Evolutionary conservation across 1,140 invertebrate genomes (phyloP).

Genomic region (Scaptomyza montana): DNA sequence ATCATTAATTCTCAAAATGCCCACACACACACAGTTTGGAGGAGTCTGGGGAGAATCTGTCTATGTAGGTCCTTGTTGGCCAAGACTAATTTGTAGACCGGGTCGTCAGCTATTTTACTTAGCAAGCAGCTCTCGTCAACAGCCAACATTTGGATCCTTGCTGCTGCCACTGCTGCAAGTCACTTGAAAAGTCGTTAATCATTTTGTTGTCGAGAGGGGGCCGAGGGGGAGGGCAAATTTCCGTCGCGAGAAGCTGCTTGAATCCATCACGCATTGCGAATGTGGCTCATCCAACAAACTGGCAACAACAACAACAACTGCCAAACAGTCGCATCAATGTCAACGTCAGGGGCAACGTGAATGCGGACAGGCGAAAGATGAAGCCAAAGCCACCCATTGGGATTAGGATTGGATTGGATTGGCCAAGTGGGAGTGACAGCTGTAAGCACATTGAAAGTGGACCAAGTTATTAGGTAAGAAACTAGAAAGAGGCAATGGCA

Average conservation of each 20-base stretch:
- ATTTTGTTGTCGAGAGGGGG: conserved; percentile 46
- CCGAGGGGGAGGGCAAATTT: conserved; percentile 7
- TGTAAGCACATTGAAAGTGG: conserved; percentile 1
- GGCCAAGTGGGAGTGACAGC: conserved; percentile 21
- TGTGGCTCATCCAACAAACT: neutral
- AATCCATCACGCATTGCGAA: conserved; percentile 71
- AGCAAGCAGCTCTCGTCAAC: neutral
- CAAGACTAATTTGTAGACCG: conserved; percentile 67
- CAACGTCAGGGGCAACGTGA: conserved; percentile 61
- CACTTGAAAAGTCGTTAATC: conserved; percentile 83
- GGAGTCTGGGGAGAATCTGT: conserved; percentile 4
- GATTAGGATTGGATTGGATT: conserved; percentile 10
- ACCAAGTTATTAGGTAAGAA: conserved; percentile 12
- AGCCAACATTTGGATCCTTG: conserved; percentile 53
- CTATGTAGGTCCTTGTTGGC: conserved; percentile 45
- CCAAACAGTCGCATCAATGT: conserved; percentile 73
- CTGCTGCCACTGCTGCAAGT: conserved; percentile 59
- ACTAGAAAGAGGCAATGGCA: too few relatives aligned
- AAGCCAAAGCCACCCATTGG: conserved; percentile 48
- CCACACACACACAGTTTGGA: conserved; percentile 54
- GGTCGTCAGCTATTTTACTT: conserved; percentile 41
- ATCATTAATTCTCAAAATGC: conserved; percentile 71
- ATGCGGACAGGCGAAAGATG: conserved; percentile 60
- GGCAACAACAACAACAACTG: conserved; percentile 42
- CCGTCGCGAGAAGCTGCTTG: conserved; percentile 50